Evolutionary conservation across 1,140 invertebrate species (phyloP), one percentile per base, ranked within the genome.

Genomic region (Listronotus bonariensis): DNA sequence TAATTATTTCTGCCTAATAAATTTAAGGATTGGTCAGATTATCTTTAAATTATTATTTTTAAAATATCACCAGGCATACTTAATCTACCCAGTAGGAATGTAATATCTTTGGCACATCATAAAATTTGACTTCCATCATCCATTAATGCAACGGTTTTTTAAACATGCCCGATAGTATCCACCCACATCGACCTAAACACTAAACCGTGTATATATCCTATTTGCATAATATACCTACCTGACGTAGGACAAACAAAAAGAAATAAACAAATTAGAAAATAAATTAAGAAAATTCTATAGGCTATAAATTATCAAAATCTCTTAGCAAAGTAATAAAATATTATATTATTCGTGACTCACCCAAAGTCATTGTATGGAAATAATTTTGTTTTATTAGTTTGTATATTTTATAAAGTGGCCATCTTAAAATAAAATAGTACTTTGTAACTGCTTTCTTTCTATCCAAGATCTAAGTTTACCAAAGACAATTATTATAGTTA

Each of bases 221-320:
- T 57, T 57, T 57, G 42, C 41, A 57, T 57, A 57, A 45, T 26
- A 34, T 26, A 26, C 20, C 20, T 10, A 31, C 55, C 14, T 14
- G 20, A 45, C 32, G 20, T 57, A 46, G 31, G 32, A 57, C 18
- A 45, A 40, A 45, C 9, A 18, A 45, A 57, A 31, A 26, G 55
- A 57, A 43, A 57, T 46, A 57, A 57, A 57, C 55, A 57, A 57
- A 43, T 54, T 45, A 45, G 32, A 45, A 57, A 57, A 57, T 57
- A 57, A 57, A 57, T 57, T 57, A 36, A 57, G 55, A 57, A 57
- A 57, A 43, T 57, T 57, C 41, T 57, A 57, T 57, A 41, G 55
- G 55, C 42, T 11, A 57, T 57, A 57, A 57, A 57, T 57, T 57
- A 57, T 57, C 55, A 31, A 57, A 57, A 57, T 57, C 55, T 57